These are phyloP conservation scores for Columbina picui DNA, from an alignment of 2,113 vertebrate genomes.

Conservation along the genomic window DNA sequence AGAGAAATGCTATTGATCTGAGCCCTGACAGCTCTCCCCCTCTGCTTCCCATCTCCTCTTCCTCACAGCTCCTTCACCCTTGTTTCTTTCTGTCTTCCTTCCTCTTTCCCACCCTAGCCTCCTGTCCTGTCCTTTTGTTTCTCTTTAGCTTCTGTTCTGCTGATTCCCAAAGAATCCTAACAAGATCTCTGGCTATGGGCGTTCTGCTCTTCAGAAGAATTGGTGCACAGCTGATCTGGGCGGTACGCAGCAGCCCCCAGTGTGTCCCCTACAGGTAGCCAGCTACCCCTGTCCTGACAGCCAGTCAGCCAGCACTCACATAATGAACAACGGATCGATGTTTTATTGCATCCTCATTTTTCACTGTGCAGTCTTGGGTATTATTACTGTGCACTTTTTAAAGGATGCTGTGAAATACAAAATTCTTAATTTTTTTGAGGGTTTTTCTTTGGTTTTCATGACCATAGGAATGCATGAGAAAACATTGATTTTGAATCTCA, in stretches of 20 bases:
- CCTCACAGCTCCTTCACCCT: neutral
- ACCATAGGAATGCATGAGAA: neutral
- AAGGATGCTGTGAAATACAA: neutral
- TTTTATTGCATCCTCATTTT: neutral
- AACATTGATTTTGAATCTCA: neutral
- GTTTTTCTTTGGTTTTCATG: neutral
- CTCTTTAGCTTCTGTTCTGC: neutral
- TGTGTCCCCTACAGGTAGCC: neutral
- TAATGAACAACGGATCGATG: neutral
- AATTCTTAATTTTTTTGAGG: neutral
- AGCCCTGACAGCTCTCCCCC: fast-evolving
- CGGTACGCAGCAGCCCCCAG: neutral
- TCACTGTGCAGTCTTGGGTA: neutral
- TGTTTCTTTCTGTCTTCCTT: neutral
- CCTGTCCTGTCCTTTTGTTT: neutral
- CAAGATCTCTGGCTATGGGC: neutral
- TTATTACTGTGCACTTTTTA: neutral
- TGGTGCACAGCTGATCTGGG: neutral
- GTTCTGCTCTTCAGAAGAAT: neutral
- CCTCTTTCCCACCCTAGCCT: neutral
- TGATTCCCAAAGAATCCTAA: neutral
- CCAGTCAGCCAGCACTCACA: neutral
- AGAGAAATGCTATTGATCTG: neutral
- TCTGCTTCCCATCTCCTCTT: neutral
- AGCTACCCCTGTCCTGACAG: neutral